These are phyloP conservation scores for Andrena cerasifolii DNA, from an alignment of 1,140 invertebrate species.

Conservation along the genomic window DNA sequence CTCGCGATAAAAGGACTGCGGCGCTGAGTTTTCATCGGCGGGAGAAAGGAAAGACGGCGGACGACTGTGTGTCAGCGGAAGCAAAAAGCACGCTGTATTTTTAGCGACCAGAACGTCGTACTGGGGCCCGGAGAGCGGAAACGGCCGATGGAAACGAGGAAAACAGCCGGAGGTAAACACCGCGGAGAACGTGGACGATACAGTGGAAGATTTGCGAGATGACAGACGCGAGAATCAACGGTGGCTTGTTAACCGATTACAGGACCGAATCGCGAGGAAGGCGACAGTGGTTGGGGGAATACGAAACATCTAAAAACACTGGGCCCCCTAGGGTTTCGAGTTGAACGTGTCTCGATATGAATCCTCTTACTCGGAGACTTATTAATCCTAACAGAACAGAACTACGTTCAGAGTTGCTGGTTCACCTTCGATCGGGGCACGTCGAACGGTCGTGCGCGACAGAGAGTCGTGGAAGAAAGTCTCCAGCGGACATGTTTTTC, in stretches of 20 bases:
- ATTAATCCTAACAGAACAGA: too few relatives aligned
- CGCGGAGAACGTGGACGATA: constrained; percentile 2
- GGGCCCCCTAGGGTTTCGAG: not conserved
- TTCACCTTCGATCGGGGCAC: not conserved
- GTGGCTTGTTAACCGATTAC: not conserved
- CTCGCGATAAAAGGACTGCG: too few relatives aligned
- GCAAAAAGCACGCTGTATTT: constrained; percentile 14
- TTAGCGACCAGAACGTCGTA: constrained; percentile 1
- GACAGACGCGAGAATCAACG: not conserved
- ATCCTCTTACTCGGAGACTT: not conserved
- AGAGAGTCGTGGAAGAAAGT: constrained; percentile 5
- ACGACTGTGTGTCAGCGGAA: not conserved
- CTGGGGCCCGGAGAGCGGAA: not conserved
- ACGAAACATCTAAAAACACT: not conserved
- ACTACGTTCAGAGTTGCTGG: not conserved
- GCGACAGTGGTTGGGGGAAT: not conserved
- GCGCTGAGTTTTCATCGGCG: not conserved
- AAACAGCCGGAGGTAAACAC: constrained; percentile 4
- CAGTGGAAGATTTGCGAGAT: not conserved
- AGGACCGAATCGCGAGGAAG: not conserved
- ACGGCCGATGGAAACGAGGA: not conserved
- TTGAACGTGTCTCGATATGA: not conserved
- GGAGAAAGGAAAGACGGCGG: not conserved
- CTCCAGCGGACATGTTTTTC: not conserved
- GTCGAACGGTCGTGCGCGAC: not conserved